Percentiles rank a stretch among this genome's conserved stretches.
Evolutionary conservation across 2,888 invertebrate genomes (phyloP).

Genomic region (Helobdella robusta): DNA sequence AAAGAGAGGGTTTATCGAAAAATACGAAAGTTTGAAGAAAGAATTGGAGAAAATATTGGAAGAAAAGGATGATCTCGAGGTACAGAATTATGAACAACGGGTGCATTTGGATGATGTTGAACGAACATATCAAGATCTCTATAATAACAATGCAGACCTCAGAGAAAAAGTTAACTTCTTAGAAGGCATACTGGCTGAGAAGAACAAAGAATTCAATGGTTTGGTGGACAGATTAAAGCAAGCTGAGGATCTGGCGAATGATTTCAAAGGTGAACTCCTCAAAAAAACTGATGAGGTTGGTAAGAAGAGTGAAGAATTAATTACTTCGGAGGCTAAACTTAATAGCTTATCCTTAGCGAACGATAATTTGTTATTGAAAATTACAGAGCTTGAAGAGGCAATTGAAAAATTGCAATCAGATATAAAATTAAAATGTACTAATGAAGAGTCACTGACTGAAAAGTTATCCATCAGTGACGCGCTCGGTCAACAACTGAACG

Average conservation of each 20-base stretch:
- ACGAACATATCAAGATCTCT: too few relatives aligned
- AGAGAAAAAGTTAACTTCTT: not conserved
- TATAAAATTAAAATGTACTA: not conserved
- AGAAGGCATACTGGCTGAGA: not conserved
- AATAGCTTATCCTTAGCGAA: not conserved
- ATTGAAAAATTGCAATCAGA: not conserved
- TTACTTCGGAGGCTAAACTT: not conserved
- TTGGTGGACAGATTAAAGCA: not conserved
- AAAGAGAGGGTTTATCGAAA: not conserved
- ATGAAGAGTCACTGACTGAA: not conserved
- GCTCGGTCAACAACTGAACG: slow-evolving; percentile 11
- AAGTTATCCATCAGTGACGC: slow-evolving; percentile 14
- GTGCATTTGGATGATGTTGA: not conserved
- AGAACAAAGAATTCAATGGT: not conserved
- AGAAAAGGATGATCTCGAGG: not conserved
- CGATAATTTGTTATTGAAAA: not conserved
- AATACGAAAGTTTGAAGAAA: not conserved
- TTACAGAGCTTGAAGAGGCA: not conserved
- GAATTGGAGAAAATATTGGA: slow-evolving; percentile 6
- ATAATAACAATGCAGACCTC: too few relatives aligned
- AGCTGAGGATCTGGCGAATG: too few relatives aligned
- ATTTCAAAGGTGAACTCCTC: too few relatives aligned
- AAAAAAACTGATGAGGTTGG: not conserved
- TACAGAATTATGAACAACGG: not conserved
- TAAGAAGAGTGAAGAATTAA: not conserved